Base-by-base conservation (phyloP, 1,140 invertebrate species). In the Penaeus japonicus region DNA sequence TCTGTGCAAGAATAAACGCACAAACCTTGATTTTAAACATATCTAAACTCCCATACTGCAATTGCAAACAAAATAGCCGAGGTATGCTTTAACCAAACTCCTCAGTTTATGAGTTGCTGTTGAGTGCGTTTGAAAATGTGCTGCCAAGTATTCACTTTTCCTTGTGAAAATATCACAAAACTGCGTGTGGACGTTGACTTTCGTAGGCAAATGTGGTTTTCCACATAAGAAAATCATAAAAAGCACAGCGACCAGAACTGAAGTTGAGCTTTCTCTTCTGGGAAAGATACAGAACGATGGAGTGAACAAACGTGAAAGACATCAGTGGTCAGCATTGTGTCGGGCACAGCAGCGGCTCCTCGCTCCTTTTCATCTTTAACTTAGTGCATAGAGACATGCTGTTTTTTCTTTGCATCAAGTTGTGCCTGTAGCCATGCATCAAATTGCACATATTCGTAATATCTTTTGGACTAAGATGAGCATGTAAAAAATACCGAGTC, bases 71-170 rank as follows among this genome's bases (percentile, higher is more conserved):
- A 39, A 39, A 39, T 39, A 39, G 39, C 39, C 39, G 39, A 39
- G 39, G 39, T 39, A 39, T 39, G 39, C 39, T 39, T 39, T 39
- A 39, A 39, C 39, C 39, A 39, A 87, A 70, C 85, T 32, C 39
- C 39, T 12, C 59, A 7, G 59, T 53, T 87, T 87, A 87, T 87
- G 85, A 20, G 62, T 32, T 83, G 65, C 86, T 88, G 65, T 88
- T 53, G 86, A 82, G 80, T 88, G 86, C 86, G 86, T 88, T 83
- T 88, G 86, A 88, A 83, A 77, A 73, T 82, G 54, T 88, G 86
- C 86, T 88, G 86, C 86, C 86, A 88, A 88, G 79, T 88, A 88
- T 88, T 88, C 86, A 59, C 79, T 82, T 83, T 83, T 77, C 80
- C 22, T 87, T 87, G 79, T 82, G 79, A 82, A 87, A 87, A 81